Conservation (phyloP, 2,113 vertebrate species). For the Athene cunicularia region DNA sequence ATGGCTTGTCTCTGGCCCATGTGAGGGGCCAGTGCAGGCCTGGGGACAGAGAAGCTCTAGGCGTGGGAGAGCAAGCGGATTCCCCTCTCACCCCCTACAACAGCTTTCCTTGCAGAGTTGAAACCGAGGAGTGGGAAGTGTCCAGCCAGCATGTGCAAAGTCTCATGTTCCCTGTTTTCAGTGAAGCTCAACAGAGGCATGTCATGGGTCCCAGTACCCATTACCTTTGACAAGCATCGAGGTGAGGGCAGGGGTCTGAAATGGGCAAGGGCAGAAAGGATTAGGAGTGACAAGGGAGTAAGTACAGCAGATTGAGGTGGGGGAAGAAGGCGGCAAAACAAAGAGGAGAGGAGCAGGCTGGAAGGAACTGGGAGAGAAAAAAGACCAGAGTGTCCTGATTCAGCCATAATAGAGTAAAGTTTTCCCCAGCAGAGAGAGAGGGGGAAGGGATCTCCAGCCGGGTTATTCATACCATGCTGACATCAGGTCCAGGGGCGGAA, state of each 20-base stretch:
- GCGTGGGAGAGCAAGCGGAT: background rate
- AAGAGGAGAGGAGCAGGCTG: background rate
- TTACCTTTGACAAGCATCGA: background rate
- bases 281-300: background rate
- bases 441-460: too few relatives aligned
- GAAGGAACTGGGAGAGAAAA: background rate
- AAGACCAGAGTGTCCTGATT: too few relatives aligned
- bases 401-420: too few relatives aligned
- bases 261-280: background rate
- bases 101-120: background rate
- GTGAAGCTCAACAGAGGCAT: background rate
- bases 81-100: background rate
- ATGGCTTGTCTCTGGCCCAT: background rate
- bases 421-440: too few relatives aligned
- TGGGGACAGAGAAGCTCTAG: background rate
- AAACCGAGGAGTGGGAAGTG: background rate
- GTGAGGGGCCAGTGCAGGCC: background rate
- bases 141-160: background rate
- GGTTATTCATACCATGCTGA: too few relatives aligned
- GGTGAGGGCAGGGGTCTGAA: background rate
- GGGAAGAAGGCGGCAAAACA: background rate
- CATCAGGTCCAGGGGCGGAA: too few relatives aligned
- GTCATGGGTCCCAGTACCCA: fast-evolving
- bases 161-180: background rate
- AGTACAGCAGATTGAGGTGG: background rate